Evolutionary conservation across 2,113 vertebrate species (phyloP).

Genomic region (Chlamydotis undulata): DNA sequence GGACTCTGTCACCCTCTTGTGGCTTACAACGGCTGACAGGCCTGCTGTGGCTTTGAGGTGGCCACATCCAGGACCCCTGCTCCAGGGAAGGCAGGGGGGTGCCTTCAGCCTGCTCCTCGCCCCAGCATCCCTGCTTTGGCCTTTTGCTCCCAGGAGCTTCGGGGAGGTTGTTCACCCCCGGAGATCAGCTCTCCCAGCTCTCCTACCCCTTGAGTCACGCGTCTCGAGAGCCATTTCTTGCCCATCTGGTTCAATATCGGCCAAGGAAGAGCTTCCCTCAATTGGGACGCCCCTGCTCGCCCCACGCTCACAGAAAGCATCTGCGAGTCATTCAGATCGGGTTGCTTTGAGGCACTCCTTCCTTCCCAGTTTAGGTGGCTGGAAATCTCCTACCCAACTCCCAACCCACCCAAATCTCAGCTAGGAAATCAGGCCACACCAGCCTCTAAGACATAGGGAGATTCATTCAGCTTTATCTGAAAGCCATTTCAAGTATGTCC

Average conservation of each 20-base stretch:
- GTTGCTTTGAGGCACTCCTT: not conserved
- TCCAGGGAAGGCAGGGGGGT: not conserved
- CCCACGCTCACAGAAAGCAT: not conserved
- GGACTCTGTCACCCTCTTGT: conserved; percentile 68
- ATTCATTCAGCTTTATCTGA: conserved; percentile 54
- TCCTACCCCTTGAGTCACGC: not conserved
- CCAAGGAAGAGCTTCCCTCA: not conserved
- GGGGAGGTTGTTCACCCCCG: fast-evolving
- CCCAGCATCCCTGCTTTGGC: not conserved
- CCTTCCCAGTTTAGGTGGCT: not conserved
- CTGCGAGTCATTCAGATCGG: not conserved
- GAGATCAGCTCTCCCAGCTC: not conserved
- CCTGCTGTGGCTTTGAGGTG: conserved; percentile 9
- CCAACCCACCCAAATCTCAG: conserved; percentile 43
- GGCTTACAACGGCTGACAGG: conserved; percentile 11
- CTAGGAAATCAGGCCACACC: conserved; percentile 52
- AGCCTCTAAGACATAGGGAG: conserved; percentile 49
- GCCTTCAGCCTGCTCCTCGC: not conserved
- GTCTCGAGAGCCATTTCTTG: not conserved
- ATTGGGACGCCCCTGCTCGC: not conserved
- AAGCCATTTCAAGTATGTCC: conserved; percentile 70
- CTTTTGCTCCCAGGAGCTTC: not conserved
- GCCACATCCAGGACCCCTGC: not conserved
- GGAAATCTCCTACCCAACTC: conserved; percentile 31
- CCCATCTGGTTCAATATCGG: not conserved